phyloP scores from a whole-genome alignment of 2,888 invertebrate genomes.

The Hesperia comma region DNA sequence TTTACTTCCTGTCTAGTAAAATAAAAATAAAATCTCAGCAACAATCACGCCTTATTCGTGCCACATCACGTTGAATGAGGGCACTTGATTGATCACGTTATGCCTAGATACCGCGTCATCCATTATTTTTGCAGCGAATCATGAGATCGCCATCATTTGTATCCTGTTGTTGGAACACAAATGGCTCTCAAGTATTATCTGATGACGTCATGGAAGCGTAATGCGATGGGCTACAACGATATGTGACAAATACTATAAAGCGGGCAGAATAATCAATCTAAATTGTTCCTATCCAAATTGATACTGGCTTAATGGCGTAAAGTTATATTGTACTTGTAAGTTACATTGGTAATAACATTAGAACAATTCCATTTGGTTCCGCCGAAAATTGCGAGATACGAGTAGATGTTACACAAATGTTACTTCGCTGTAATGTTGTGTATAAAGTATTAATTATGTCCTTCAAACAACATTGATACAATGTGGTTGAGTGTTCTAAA shows the following conservation, averaged over 20 bases:
- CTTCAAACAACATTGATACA: too few species aligned
- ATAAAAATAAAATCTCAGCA: constrained; percentile 19
- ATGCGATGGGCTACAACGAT: constrained; percentile 23
- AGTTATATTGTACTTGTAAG: not conserved
- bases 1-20: not conserved
- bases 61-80: constrained; percentile 25
- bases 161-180: constrained; percentile 47
- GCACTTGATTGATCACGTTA: constrained; percentile 57
- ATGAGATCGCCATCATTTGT: constrained; percentile 53
- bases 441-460: too few species aligned
- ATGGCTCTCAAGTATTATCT: constrained; percentile 36
- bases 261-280: constrained; percentile 1
- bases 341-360: not conserved
- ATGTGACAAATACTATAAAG: constrained; percentile 19
- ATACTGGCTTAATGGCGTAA: not conserved
- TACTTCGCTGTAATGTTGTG: too few species aligned
- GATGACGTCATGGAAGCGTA: constrained; percentile 29
- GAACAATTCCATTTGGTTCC: not conserved
- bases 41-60: constrained; percentile 22
- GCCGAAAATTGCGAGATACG: too few species aligned
- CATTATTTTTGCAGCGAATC: constrained; percentile 53
- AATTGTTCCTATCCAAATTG: constrained; percentile 13
- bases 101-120: constrained; percentile 49
- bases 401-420: too few species aligned
- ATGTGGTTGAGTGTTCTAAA: too few species aligned